phyloP scores from a whole-genome alignment of 2,797 vertebrate genomes.

The Esox masquinongy region DNA sequence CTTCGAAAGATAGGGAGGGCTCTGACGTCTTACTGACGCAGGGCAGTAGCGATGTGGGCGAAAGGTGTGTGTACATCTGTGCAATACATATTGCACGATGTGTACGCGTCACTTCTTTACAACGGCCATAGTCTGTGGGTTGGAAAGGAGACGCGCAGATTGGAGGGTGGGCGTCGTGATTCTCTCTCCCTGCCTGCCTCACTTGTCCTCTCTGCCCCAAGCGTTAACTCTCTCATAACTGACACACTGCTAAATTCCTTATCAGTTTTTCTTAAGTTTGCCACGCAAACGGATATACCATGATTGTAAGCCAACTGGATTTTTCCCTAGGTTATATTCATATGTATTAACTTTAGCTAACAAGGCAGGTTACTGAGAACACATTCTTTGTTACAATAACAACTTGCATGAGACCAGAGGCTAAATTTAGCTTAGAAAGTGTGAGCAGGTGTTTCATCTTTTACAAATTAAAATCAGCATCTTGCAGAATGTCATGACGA shows the following conservation, averaged over 20 bases:
- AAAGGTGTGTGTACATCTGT: slow-evolving; percentile 62
- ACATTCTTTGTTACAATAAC: background rate
- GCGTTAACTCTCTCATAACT: slow-evolving; percentile 25
- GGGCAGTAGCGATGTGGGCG: slow-evolving; percentile 70
- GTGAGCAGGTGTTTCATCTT: background rate
- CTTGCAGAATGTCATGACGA: background rate
- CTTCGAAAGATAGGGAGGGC: slow-evolving; percentile 58
- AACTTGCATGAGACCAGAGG: background rate
- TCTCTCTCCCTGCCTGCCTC: slow-evolving; percentile 47
- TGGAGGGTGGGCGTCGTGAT: slow-evolving; percentile 70
- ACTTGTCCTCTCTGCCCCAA: slow-evolving; percentile 30
- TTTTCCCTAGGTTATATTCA: background rate
- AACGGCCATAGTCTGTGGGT: slow-evolving; percentile 58
- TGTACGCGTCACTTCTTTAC: slow-evolving; percentile 43
- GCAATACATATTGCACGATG: slow-evolving; percentile 37
- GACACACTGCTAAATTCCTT: slow-evolving; percentile 21
- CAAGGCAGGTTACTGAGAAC: background rate
- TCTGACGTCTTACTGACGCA: slow-evolving; percentile 77
- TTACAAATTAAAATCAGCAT: background rate
- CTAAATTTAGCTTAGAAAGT: background rate
- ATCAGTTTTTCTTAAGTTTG: background rate
- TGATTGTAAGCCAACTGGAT: background rate
- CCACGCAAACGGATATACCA: background rate
- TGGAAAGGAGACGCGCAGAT: slow-evolving; percentile 65
- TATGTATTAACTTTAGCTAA: background rate